phyloP scores from a whole-genome alignment of 1,140 invertebrate genomes.

The Drosophila baimaii region DNA sequence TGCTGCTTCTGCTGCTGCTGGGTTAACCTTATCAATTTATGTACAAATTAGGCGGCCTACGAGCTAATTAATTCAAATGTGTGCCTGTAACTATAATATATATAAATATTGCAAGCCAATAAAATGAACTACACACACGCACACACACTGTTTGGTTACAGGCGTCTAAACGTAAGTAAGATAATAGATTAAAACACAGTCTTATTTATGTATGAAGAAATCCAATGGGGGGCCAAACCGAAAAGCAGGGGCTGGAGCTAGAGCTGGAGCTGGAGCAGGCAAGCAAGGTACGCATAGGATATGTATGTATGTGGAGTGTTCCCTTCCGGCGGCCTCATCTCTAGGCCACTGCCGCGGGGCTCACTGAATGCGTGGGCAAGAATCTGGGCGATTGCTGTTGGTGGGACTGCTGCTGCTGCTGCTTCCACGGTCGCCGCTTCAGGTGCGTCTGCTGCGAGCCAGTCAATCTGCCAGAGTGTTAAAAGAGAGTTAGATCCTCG shows the following conservation, averaged over 20 bases:
- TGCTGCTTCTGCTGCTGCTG: too few relatives aligned
- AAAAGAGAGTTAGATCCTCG: background rate
- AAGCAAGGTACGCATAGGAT: constrained; percentile 65
- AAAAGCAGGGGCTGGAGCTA: constrained; percentile 17
- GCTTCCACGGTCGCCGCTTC: constrained; percentile 80
- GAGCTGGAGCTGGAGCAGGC: constrained; percentile 20
- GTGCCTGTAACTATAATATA: background rate
- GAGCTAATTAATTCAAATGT: constrained; percentile 42
- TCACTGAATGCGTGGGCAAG: constrained; percentile 33
- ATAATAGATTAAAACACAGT: constrained; percentile 74
- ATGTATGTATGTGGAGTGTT: constrained; percentile 63
- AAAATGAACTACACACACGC: constrained; percentile 17
- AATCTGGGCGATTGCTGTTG: constrained; percentile 42
- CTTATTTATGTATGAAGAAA: constrained; percentile 71
- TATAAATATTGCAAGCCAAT: constrained; percentile 42
- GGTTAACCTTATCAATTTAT: constrained; percentile 48
- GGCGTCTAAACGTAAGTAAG: constrained; percentile 54
- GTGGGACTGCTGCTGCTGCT: constrained; percentile 66
- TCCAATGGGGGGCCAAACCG: constrained; percentile 38
- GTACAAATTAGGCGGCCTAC: constrained; percentile 70
- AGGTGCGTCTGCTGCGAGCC: constrained; percentile 66
- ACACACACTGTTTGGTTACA: constrained; percentile 37
- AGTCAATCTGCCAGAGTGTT: constrained; percentile 61
- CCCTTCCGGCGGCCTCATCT: constrained; percentile 9
- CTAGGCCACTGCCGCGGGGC: constrained; percentile 31